These are phyloP conservation scores for Ceratosolen solmsi DNA, from an alignment of 1,140 invertebrate genomes.

Conservation along the genomic window DNA sequence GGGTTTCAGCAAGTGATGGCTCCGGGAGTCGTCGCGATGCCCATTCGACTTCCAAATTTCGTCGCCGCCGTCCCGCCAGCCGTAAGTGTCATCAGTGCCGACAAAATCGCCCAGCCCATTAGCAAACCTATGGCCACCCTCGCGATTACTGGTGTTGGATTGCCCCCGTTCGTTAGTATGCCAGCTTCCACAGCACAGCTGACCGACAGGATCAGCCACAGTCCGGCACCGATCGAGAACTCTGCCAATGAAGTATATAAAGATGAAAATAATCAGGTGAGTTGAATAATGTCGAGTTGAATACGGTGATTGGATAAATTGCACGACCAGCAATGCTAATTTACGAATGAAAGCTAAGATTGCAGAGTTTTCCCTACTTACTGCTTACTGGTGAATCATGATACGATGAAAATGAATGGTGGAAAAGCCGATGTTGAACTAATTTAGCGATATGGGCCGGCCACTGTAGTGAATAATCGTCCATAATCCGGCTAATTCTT, in stretches of 20 bases:
- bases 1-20: slow-evolving; percentile 46
- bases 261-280: slow-evolving; percentile 67
- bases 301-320: too few species aligned
- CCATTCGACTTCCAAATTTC: slow-evolving; percentile 54
- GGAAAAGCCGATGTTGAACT: too few species aligned
- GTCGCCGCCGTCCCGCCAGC: slow-evolving; percentile 56
- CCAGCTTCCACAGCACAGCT: slow-evolving; percentile 65
- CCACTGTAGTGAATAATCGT: too few species aligned
- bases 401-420: too few species aligned
- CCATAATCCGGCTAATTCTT: too few species aligned
- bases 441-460: too few species aligned
- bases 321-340: too few species aligned
- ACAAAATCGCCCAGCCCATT: slow-evolving; percentile 23
- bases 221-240: slow-evolving; percentile 63
- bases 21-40: slow-evolving; percentile 19
- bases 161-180: slow-evolving; percentile 70
- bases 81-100: slow-evolving; percentile 52
- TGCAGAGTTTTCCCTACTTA: too few species aligned
- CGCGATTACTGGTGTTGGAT: slow-evolving; percentile 42
- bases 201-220: slow-evolving; percentile 68
- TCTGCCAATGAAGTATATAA: slow-evolving; percentile 68
- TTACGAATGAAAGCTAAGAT: too few species aligned
- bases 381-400: too few species aligned
- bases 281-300: too few species aligned
- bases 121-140: slow-evolving; percentile 48